Conservation (phyloP, 2,888 invertebrate species). For the Tuberolachnus salignus region DNA sequence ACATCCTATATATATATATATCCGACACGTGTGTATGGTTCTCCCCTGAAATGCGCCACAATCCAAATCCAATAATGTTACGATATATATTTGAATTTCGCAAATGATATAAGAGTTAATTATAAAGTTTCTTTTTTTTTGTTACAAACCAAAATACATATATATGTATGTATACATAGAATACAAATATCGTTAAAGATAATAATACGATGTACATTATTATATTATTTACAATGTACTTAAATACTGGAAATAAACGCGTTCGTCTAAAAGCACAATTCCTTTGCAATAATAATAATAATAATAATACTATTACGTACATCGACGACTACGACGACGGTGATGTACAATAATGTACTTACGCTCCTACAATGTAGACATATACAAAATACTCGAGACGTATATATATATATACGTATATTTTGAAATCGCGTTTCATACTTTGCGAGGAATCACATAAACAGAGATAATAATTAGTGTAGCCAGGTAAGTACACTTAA, state of each 20-base stretch:
- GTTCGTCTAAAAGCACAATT: constrained; percentile 11
- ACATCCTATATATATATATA: neutral
- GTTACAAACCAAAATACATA: too few relatives aligned
- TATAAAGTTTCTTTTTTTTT: too few relatives aligned
- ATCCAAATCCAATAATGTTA: constrained; percentile 17
- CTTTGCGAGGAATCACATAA: neutral
- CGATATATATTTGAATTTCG: too few relatives aligned
- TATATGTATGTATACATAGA: too few relatives aligned
- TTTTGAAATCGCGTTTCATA: neutral
- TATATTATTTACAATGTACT: too few relatives aligned
- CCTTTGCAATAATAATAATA: neutral
- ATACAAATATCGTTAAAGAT: too few relatives aligned
- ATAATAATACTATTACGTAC: neutral
- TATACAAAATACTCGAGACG: neutral
- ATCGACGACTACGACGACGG: neutral
- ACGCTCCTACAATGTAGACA: too few relatives aligned
- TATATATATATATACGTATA: too few relatives aligned
- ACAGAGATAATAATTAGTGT: constrained; percentile 9
- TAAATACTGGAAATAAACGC: neutral
- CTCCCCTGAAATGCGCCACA: neutral
- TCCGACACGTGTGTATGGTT: neutral
- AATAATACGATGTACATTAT: too few relatives aligned
- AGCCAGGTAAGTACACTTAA: too few relatives aligned
- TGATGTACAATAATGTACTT: too few relatives aligned
- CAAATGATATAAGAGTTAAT: too few relatives aligned